phyloP scores from a whole-genome alignment of 2,113 vertebrate species.

The Crypturellus undulatus region DNA sequence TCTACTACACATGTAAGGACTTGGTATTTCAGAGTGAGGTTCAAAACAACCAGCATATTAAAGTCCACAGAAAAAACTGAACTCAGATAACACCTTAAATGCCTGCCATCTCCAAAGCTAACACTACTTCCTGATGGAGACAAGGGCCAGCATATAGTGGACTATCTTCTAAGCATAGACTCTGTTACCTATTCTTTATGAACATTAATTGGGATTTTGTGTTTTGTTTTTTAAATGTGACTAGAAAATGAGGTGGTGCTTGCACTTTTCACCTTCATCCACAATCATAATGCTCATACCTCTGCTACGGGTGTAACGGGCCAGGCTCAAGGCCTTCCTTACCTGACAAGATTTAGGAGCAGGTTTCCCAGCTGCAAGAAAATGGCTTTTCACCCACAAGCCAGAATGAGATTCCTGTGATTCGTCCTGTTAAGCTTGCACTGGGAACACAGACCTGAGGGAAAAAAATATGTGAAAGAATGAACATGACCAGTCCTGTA shows the following conservation, averaged over 20 bases:
- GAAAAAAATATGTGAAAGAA: background rate
- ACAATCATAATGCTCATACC: background rate
- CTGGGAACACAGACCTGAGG: background rate
- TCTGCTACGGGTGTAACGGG: background rate
- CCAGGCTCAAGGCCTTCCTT: background rate
- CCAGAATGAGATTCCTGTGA: background rate
- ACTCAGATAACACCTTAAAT: background rate
- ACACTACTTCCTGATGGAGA: background rate
- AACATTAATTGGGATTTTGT: background rate
- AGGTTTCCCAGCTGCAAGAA: background rate
- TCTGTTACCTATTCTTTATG: background rate
- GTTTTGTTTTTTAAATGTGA: background rate
- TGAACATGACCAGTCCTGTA: background rate
- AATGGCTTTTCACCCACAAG: background rate
- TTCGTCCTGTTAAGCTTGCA: background rate
- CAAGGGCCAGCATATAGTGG: background rate
- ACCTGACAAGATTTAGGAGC: background rate
- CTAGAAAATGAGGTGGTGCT: background rate
- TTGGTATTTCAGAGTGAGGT: background rate
- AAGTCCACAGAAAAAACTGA: background rate
- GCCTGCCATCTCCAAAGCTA: background rate
- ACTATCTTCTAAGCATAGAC: background rate
- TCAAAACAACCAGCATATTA: background rate
- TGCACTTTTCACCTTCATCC: background rate
- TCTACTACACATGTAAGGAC: background rate